phyloP scores from a whole-genome alignment of 2,797 vertebrate species.

The Myotis planiceps region DNA sequence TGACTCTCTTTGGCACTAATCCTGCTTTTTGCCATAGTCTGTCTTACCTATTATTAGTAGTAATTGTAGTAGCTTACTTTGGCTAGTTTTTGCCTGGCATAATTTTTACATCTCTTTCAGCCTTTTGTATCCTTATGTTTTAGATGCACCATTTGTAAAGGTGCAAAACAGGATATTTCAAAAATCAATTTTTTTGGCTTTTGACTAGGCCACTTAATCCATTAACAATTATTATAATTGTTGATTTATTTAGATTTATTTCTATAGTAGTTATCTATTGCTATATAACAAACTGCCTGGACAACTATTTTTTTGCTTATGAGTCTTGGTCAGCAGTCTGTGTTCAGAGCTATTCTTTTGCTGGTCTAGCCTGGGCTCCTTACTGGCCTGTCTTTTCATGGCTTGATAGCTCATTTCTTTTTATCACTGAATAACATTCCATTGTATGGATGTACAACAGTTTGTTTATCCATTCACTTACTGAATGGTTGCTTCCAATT shows the following conservation, averaged over 20 bases:
- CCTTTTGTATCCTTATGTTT: not conserved
- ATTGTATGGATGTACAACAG: not conserved
- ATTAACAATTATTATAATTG: not conserved
- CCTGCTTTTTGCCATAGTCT: not conserved
- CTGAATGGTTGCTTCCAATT: not conserved
- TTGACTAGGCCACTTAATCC: not conserved
- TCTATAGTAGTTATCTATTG: not conserved
- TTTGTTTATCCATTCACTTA: not conserved
- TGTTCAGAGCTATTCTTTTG: not conserved
- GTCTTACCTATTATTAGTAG: not conserved
- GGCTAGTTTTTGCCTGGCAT: not conserved
- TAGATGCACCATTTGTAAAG: not conserved
- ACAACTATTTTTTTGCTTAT: not conserved
- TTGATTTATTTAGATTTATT: not conserved
- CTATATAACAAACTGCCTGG: not conserved
- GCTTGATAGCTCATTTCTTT: not conserved
- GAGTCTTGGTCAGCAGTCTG: not conserved
- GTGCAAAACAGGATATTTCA: not conserved
- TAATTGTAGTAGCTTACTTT: not conserved
- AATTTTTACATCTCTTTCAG: not conserved
- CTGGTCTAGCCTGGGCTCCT: not conserved
- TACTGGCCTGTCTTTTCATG: not conserved
- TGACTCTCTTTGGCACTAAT: not conserved
- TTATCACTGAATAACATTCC: not conserved
- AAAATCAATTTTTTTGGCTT: not conserved